Evolutionary conservation across 2,888 invertebrate species (phyloP).

Genomic region (Cheilosia variabilis): DNA sequence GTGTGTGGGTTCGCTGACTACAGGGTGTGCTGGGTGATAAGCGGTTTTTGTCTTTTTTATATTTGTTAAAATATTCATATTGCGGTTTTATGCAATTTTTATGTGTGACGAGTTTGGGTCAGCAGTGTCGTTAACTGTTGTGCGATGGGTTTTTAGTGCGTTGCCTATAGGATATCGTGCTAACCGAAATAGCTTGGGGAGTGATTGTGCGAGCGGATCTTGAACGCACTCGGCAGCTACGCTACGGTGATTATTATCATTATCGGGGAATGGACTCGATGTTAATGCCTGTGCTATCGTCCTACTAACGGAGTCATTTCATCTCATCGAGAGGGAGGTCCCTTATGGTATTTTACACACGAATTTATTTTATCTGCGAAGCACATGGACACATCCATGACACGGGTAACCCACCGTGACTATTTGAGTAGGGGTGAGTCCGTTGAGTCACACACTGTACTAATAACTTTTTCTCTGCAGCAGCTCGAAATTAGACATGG

Average conservation of each 20-base stretch:
- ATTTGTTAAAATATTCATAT: constrained; percentile 63
- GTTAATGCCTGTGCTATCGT: neutral
- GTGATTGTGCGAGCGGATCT: constrained; percentile 5
- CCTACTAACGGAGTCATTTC: no score
- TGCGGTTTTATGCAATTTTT: constrained; percentile 59
- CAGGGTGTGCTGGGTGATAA: constrained; percentile 59
- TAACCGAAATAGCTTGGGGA: constrained; percentile 15
- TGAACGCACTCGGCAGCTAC: neutral
- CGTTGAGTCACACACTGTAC: no score
- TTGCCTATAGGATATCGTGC: constrained; percentile 23
- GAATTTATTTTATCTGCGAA: no score
- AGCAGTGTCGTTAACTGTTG: constrained; percentile 18
- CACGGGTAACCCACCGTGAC: no score
- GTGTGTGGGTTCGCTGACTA: constrained; percentile 22
- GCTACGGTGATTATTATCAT: neutral
- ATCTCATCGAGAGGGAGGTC: no score
- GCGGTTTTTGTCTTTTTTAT: constrained; percentile 53
- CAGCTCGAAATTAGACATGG: no score
- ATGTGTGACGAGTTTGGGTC: constrained; percentile 18
- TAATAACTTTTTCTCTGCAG: no score
- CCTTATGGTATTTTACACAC: no score
- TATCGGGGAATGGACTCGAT: neutral
- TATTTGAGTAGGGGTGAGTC: no score
- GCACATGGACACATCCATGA: no score
- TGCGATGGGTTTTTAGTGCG: neutral